phyloP scores from a whole-genome alignment of 2,888 invertebrate species.

The Platycheirus albimanus region DNA sequence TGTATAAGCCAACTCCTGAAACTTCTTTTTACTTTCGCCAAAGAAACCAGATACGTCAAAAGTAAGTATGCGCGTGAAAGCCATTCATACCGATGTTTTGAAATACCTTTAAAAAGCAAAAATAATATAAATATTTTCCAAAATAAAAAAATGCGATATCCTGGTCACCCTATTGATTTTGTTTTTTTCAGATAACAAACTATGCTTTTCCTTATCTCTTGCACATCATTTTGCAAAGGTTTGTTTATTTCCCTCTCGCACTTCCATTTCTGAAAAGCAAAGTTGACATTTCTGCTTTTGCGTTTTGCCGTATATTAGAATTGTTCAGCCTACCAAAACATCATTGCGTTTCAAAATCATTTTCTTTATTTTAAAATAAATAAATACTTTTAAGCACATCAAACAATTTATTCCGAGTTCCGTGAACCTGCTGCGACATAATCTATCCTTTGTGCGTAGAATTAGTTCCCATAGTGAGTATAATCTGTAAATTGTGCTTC shows the following conservation, averaged over 20 bases:
- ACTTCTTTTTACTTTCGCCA: no score
- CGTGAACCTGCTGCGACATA: background rate
- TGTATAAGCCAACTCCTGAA: no score
- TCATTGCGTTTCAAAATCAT: background rate
- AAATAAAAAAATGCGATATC: no score
- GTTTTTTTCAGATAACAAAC: background rate
- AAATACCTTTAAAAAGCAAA: no score
- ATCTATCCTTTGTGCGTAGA: background rate
- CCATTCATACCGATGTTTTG: no score
- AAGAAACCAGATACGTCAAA: no score
- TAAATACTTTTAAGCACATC: no score
- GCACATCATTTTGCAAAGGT: background rate
- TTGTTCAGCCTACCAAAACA: no score
- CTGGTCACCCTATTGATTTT: constrained; percentile 8
- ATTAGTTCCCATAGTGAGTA: constrained; percentile 11
- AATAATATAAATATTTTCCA: no score
- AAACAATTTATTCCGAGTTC: no score
- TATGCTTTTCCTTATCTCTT: constrained; percentile 17
- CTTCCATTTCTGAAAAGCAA: constrained; percentile 1
- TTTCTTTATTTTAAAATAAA: background rate
- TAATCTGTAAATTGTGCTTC: background rate
- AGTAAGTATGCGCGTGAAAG: no score
- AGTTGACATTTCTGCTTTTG: background rate
- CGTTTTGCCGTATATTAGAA: no score
- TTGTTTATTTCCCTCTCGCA: background rate